These are phyloP conservation scores for Phortica variegata DNA, from an alignment of 1,140 invertebrate genomes.

Conservation along the genomic window DNA sequence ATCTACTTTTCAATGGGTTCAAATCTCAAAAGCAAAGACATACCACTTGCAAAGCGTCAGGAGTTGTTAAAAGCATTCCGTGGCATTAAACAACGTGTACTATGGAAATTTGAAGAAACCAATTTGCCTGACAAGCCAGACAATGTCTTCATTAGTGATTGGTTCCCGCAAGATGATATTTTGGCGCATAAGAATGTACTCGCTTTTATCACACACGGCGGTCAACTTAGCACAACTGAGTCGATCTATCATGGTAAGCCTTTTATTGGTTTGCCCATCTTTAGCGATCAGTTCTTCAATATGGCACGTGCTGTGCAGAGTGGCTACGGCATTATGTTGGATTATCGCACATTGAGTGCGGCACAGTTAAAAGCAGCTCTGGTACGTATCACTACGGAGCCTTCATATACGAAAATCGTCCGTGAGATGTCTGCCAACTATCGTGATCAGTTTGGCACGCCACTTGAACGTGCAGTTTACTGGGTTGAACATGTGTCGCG, in stretches of 20 bases:
- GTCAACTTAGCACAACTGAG: conserved; percentile 70
- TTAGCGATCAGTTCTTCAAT: conserved; percentile 66
- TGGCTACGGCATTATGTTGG: conserved; percentile 57
- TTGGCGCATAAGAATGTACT: conserved; percentile 70
- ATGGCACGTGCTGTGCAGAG: conserved; percentile 58
- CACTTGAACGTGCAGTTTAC: conserved; percentile 68
- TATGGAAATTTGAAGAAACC: conserved; percentile 71
- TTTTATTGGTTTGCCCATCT: conserved; percentile 70
- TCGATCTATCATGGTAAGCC: conserved; percentile 71
- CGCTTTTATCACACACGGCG: conserved; percentile 73
- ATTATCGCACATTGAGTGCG: conserved; percentile 28
- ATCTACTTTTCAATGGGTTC: conserved; percentile 68
- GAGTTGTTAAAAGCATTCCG: conserved; percentile 62
- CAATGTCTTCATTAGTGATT: conserved; percentile 67
- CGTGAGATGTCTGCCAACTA: conserved; percentile 63
- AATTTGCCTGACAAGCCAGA: conserved; percentile 59
- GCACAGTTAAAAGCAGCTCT: conserved; percentile 27
- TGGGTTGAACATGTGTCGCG: conserved; percentile 71
- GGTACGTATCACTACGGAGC: conserved; percentile 28
- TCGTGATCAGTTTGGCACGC: conserved; percentile 63
- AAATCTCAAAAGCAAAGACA: conserved; percentile 61
- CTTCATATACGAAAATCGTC: conserved; percentile 51
- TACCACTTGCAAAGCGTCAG: conserved; percentile 59
- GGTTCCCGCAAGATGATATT: conserved; percentile 73
- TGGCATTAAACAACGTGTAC: conserved; percentile 62